These are phyloP conservation scores for Parus major DNA, from an alignment of 2,113 vertebrate species.

Conservation along the genomic window DNA sequence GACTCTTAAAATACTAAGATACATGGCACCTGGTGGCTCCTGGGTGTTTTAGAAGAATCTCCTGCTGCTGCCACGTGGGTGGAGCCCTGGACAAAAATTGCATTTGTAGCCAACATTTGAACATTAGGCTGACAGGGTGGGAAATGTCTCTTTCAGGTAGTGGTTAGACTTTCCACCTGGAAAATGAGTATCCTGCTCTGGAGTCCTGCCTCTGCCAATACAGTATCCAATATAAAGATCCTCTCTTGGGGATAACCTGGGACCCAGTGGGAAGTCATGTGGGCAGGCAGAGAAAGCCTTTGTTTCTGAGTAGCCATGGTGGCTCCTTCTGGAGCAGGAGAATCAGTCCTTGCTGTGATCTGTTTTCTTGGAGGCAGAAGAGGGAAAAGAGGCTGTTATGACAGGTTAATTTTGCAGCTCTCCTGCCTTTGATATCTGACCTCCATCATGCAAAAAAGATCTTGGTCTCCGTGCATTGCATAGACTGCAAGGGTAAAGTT, in stretches of 20 bases:
- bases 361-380: background rate
- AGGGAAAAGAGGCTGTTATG: background rate
- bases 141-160: background rate
- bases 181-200: background rate
- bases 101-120: background rate
- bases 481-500: background rate
- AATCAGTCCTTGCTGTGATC: background rate
- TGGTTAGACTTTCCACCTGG: background rate
- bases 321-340: background rate
- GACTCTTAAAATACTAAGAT: background rate
- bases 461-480: background rate
- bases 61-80: rapidly evolving
- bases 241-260: background rate
- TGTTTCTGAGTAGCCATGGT: background rate
- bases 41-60: background rate
- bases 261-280: rapidly evolving
- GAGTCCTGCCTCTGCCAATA: background rate
- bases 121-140: background rate
- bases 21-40: background rate
- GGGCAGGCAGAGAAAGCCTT: background rate
- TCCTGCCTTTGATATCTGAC: background rate
- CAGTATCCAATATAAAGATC: no score
- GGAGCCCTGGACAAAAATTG: background rate
- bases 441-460: background rate
- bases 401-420: background rate